phyloP scores from a whole-genome alignment of 2,888 invertebrate genomes.

The Chrysodeixis includens region DNA sequence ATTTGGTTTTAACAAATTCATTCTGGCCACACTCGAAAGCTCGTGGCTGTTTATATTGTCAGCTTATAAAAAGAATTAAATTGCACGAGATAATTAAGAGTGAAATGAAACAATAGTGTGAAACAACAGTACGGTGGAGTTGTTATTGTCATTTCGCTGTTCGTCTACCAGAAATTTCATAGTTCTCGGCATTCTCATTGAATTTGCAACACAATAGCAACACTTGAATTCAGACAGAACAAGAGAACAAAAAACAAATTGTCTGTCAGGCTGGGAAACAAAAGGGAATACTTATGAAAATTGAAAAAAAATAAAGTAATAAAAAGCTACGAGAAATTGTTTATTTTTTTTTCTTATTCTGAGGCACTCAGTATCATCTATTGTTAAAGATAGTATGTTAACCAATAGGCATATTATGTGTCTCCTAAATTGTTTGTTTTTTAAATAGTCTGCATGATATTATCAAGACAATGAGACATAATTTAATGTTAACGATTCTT shows the following conservation, averaged over 20 bases:
- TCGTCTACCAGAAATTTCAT: constrained; percentile 27
- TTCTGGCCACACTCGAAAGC: background rate
- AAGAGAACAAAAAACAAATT: background rate
- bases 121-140: constrained; percentile 29
- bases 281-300: constrained; percentile 8
- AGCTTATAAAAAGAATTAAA: background rate
- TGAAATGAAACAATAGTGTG: constrained; percentile 7
- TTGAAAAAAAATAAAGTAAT: too few species aligned
- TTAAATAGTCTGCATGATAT: too few species aligned
- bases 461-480: too few species aligned
- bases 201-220: constrained; percentile 14
- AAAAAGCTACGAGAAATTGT: too few species aligned
- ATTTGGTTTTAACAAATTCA: too few species aligned
- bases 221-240: constrained; percentile 18
- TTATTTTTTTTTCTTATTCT: too few species aligned
- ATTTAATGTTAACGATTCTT: too few species aligned
- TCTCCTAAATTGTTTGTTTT: too few species aligned
- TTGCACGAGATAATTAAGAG: background rate
- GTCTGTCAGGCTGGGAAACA: constrained; percentile 8
- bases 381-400: too few species aligned
- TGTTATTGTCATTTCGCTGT: constrained; percentile 34
- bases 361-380: too few species aligned
- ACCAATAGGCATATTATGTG: too few species aligned
- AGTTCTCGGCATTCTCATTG: constrained; percentile 25
- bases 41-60: background rate